Evolutionary conservation across 2,113 vertebrate species (phyloP), one percentile per base, ranked within the genome.

Genomic region (Eulemur rufifrons): DNA sequence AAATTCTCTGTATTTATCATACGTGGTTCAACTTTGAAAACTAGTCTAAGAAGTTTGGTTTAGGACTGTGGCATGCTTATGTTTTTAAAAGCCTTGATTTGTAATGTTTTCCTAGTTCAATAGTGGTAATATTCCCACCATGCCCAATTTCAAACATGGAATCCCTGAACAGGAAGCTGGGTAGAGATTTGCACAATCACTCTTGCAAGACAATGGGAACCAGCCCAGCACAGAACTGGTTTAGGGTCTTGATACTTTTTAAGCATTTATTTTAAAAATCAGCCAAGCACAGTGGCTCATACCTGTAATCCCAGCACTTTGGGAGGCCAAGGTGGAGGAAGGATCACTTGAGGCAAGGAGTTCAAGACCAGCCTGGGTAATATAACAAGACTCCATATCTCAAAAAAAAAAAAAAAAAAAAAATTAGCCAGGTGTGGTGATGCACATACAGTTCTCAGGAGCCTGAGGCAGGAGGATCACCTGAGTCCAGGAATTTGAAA

Each of bases 151-250:
- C 42, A 61, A 47, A 18, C 4, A 42, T 5, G 18, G 4, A 0
- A 0, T 21, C 25, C 17, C 10, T 27, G 25, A 61, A 66, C 0
- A 10, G 5, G 20, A 2, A 34, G 23, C 69, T 50, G 21, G 14
- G 29, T 27, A 27, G 54, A 82, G 4, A 15, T 21, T 18, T 17
- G 0, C 18, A 64, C 3, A 18, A 15, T 61, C 0, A 3, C 63
- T 63, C 18, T 59, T 86, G 47, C 8, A 1, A 50, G 3, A 5
- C 39, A 29, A 34, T 2, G 68, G 15, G 9, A 80, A 25, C 2
- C 5, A 42, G 29, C 9, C 23, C 25, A n/a, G 18, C 8, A 32
- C 37, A 81, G 17, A 68, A 32, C 4, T 50, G 23, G 2, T 42
- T 73, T 54, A 82, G 42, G 8, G 4, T 45, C 68, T 82, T 47